Conservation (phyloP, 2,888 invertebrate species). For the Malachius bipustulatus region DNA sequence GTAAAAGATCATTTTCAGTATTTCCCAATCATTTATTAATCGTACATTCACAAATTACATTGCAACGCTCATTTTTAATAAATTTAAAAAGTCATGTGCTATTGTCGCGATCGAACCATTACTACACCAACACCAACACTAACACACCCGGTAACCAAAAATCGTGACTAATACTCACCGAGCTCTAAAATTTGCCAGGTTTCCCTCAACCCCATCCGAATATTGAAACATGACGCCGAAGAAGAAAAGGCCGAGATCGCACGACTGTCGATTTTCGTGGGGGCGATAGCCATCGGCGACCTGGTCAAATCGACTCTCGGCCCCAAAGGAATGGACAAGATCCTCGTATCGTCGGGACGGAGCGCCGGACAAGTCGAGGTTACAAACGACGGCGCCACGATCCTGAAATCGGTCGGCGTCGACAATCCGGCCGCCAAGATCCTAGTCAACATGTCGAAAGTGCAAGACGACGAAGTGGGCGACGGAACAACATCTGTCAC, state of each 20-base stretch:
- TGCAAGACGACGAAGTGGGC: slow-evolving; percentile 98
- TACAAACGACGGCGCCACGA: slow-evolving; percentile 99
- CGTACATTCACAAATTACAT: no score
- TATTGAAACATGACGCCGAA: slow-evolving; percentile 91
- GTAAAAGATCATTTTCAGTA: no score
- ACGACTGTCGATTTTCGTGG: slow-evolving; percentile 93
- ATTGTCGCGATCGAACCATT: no score
- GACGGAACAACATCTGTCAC: slow-evolving; percentile 99
- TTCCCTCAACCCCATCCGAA: slow-evolving; percentile 84
- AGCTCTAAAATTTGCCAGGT: slow-evolving; percentile 50
- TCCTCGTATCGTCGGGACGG: slow-evolving; percentile 68
- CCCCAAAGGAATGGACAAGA: slow-evolving; percentile 98
- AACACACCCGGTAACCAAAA: no score
- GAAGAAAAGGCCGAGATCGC: slow-evolving; percentile 97
- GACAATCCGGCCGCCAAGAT: slow-evolving; percentile 99
- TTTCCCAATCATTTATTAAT: no score
- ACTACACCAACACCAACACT: no score
- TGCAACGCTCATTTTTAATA: no score
- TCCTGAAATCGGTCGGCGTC: slow-evolving; percentile 88
- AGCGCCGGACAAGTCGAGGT: slow-evolving; percentile 81
- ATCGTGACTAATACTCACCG: no score
- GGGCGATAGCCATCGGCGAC: slow-evolving; percentile 98
- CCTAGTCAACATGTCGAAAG: slow-evolving; percentile 95
- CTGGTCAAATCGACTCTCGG: slow-evolving; percentile 96
- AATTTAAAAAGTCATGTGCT: no score